phyloP scores from a whole-genome alignment of 2,797 vertebrate species.

The Acanthornis magna region DNA sequence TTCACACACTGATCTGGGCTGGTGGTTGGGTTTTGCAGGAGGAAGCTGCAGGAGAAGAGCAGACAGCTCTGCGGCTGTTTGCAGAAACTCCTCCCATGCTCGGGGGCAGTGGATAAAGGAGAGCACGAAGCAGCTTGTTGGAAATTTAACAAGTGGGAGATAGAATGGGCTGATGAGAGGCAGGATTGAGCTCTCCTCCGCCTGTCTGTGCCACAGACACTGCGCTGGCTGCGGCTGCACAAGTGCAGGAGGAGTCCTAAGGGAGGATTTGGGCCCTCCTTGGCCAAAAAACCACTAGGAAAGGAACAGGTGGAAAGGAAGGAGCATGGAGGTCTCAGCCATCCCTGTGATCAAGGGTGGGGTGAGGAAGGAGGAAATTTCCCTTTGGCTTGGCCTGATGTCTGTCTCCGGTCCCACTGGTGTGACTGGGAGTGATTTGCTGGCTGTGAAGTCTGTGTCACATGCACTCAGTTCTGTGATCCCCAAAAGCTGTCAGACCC shows the following conservation, averaged over 20 bases:
- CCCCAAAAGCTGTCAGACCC: not conserved
- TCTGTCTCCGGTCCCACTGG: not conserved
- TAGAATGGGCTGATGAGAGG: not conserved
- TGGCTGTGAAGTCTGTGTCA: not conserved
- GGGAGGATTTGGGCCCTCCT: not conserved
- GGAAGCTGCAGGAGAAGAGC: constrained; percentile 1
- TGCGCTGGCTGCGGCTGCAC: not conserved
- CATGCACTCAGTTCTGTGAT: not conserved
- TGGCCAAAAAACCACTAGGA: not conserved
- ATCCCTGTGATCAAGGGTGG: not conserved
- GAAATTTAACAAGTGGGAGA: constrained; percentile 7
- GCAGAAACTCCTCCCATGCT: constrained; percentile 44
- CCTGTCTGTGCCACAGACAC: not conserved
- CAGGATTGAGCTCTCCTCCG: not conserved
- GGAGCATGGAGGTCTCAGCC: not conserved
- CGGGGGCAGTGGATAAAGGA: constrained; percentile 12
- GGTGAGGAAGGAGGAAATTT: not conserved
- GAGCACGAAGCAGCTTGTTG: constrained; percentile 38
- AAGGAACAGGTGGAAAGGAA: not conserved
- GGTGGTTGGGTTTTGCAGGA: not conserved
- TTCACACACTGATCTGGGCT: not conserved
- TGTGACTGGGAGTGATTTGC: not conserved
- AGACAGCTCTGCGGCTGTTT: not conserved
- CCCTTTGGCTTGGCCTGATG: not conserved
- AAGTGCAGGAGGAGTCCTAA: no score